Base-by-base conservation (phyloP, 2,113 vertebrate genomes). In the Dryoscopus gambensis region DNA sequence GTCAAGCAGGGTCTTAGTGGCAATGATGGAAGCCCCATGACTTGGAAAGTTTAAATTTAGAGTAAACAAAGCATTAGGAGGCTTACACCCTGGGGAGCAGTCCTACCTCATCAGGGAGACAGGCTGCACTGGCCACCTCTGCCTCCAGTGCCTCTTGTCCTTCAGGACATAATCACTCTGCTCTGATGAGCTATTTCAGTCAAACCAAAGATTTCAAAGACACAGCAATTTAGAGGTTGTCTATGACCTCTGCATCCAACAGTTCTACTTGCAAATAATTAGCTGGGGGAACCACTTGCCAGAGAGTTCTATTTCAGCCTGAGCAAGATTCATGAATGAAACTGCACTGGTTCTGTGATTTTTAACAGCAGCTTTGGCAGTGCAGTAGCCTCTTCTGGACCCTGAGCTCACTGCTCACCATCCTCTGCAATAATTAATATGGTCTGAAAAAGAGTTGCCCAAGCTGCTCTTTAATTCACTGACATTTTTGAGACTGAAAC, bases 1-100 rank as follows among this genome's bases (percentile, higher is more conserved):
- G 83, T 87, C 92, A 96, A 82, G 69, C 20, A 82, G 46, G 49
- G 37, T 92, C 86, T 93, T 68, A 81, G 46, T n/a, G 65, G 73
- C 74, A 93, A 64, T 82, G 90, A 93, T 71, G 87, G 95, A 97
- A 92, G 59, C 55, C 75, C 90, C 39, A 35, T 91, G 89, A 91
- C 53, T 91, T 63, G 67, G 49, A 91, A 91, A 91, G 93, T 92
- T 94, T 94, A 96, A 95, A 94, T 81, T 93, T 90, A 95, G 90
- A 90, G 85, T 92, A 93, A 95, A 95, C 83, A 96, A 93, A 86
- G 88, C 86, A 94, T 96, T 95, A 94, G 77, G 33, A 90, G 65
- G 60, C n/a, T 90, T 93, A 84, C 13, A 90, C 35, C 83, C 69
- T 0, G 0, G 79, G 76, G 60, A 94, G 60, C 60, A 83, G 28